These are phyloP conservation scores for Diplodus sargus DNA, from an alignment of 2,797 vertebrate species.

Conservation along the genomic window DNA sequence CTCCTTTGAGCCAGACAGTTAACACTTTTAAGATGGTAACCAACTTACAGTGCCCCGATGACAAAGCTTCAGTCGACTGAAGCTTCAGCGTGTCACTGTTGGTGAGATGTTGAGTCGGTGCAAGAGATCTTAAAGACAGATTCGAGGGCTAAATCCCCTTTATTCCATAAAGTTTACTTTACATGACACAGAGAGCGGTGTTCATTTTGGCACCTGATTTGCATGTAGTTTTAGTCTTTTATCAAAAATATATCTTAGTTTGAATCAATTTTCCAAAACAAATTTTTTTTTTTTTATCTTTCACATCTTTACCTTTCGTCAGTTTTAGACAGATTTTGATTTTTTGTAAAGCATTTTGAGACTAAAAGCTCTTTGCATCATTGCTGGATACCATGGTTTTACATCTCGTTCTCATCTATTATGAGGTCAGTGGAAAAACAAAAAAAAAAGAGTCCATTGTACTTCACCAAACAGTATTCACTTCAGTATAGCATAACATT, in stretches of 20 bases:
- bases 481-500: too few species aligned
- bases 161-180: not conserved
- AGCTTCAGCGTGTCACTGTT: not conserved
- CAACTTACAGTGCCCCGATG: not conserved
- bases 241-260: not conserved
- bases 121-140: not conserved
- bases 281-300: too few species aligned
- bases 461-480: too few species aligned
- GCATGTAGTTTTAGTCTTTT: not conserved
- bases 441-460: not conserved
- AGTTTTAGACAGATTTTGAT: too few species aligned
- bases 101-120: not conserved
- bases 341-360: too few species aligned
- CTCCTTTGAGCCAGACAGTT: slow-evolving; percentile 26
- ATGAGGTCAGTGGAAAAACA: not conserved
- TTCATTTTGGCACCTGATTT: not conserved
- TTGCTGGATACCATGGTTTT: not conserved
- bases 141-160: not conserved
- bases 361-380: not conserved
- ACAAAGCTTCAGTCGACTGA: not conserved
- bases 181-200: not conserved
- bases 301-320: too few species aligned
- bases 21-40: slow-evolving; percentile 2
- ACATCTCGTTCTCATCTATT: not conserved
- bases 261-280: not conserved